phyloP scores from a whole-genome alignment of 2,888 invertebrate species.

The Tolmerus cingulatus region DNA sequence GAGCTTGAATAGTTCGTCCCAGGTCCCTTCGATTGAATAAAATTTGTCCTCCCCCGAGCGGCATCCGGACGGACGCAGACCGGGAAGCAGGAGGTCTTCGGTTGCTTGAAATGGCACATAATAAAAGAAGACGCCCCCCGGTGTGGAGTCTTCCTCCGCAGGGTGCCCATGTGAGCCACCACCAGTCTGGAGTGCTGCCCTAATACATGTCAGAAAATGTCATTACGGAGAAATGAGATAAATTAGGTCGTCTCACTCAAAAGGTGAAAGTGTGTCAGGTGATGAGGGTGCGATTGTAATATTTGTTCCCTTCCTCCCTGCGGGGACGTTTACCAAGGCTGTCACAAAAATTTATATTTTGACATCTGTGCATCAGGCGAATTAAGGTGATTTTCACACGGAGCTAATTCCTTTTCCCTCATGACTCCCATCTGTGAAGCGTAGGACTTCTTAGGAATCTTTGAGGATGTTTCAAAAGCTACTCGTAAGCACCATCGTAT shows the following conservation, averaged over 20 bases:
- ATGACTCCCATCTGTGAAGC: neutral
- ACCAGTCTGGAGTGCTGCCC: neutral
- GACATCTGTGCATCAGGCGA: neutral
- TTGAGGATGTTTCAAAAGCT: neutral
- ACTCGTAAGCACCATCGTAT: neutral
- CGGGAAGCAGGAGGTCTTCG: neutral
- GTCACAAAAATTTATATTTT: slow-evolving; percentile 13
- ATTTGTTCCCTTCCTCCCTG: neutral
- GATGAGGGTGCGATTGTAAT: slow-evolving; percentile 29
- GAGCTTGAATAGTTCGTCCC: neutral
- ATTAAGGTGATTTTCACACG: neutral
- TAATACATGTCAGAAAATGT: slow-evolving; percentile 33
- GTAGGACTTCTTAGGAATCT: neutral
- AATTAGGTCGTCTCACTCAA: slow-evolving; percentile 25
- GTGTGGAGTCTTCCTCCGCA: neutral
- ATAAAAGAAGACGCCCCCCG: neutral
- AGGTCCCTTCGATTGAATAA: slow-evolving; percentile 8
- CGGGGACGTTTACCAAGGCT: neutral
- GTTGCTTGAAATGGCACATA: neutral
- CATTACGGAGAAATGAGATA: slow-evolving; percentile 22
- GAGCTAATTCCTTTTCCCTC: neutral
- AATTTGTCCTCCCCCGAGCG: neutral
- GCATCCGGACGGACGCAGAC: neutral
- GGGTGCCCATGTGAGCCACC: slow-evolving; percentile 3
- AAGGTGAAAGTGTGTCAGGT: slow-evolving; percentile 11